These are phyloP conservation scores for Lepas anatifera DNA, from an alignment of 2,888 invertebrate genomes.

Conservation along the genomic window DNA sequence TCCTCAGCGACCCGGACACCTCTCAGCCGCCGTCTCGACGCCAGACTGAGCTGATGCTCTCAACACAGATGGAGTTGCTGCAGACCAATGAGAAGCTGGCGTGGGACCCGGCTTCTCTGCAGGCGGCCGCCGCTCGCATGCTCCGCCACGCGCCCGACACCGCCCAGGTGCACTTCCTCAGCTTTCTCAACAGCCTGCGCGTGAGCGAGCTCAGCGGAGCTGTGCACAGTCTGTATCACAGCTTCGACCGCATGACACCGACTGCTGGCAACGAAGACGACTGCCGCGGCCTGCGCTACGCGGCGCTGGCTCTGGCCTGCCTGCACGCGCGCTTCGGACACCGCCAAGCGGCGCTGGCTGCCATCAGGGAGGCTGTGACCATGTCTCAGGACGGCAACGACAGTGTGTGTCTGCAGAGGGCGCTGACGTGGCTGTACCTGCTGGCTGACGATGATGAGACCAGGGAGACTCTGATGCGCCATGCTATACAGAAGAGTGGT, in stretches of 20 bases:
- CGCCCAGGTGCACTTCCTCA: slow-evolving; percentile 80
- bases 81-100: slow-evolving; percentile 23
- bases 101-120: slow-evolving; percentile 64
- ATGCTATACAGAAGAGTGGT: slow-evolving; percentile 53
- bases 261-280: slow-evolving; percentile 30
- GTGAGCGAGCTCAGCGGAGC: slow-evolving; percentile 76
- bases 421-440: slow-evolving; percentile 69
- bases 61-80: slow-evolving; percentile 22
- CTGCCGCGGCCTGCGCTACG: slow-evolving; percentile 62
- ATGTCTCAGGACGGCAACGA: slow-evolving; percentile 80
- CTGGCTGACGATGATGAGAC: slow-evolving; percentile 60
- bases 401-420: slow-evolving; percentile 69
- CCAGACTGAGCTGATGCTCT: slow-evolving; percentile 24
- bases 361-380: slow-evolving; percentile 74
- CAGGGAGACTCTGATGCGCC: slow-evolving; percentile 45
- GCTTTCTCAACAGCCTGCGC: slow-evolving; percentile 76
- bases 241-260: slow-evolving; percentile 52
- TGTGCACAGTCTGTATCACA: slow-evolving; percentile 64
- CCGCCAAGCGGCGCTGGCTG: slow-evolving; percentile 58
- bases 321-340: slow-evolving; percentile 76
- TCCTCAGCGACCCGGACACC: too few species aligned
- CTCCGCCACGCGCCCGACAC: slow-evolving; percentile 63
- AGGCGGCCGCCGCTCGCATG: slow-evolving; percentile 57
- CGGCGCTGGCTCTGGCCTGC: slow-evolving; percentile 79
- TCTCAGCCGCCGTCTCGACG: slow-evolving; percentile 17